A percentile compares a stretch with the other conserved stretches of the same genome.
phyloP scores from a whole-genome alignment of 2,888 invertebrate species.

The Danaus chrysippus region DNA sequence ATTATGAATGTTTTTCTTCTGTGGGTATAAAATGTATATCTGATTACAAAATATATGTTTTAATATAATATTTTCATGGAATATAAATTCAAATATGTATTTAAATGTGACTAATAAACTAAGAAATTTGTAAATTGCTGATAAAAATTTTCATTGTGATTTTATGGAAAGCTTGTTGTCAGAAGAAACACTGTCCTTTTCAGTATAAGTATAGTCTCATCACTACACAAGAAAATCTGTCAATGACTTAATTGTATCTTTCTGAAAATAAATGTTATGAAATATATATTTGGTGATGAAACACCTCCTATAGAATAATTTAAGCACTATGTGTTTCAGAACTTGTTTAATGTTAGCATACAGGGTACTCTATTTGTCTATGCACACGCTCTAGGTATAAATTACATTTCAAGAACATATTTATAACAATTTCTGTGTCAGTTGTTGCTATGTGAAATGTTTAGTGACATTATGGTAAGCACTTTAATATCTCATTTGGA shows the following conservation, averaged over 20 bases:
- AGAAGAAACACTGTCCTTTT: too few species aligned
- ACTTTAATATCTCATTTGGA: slow-evolving; percentile 13
- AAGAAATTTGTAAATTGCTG: too few species aligned
- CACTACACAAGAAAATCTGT: too few species aligned
- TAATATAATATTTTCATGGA: too few species aligned
- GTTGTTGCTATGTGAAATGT: slow-evolving; percentile 30
- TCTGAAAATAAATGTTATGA: too few species aligned
- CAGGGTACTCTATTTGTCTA: slow-evolving; percentile 32
- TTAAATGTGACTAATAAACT: slow-evolving; percentile 3
- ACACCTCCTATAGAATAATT: slow-evolving; percentile 20
- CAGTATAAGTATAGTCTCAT: too few species aligned
- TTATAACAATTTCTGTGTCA: slow-evolving; percentile 23
- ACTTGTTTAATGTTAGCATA: slow-evolving; percentile 32
- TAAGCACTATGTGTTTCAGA: slow-evolving; percentile 23
- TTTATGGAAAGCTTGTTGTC: too few species aligned
- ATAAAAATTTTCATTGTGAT: too few species aligned
- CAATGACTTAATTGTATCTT: too few species aligned
- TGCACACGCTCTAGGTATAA: slow-evolving; percentile 27
- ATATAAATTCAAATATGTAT: neutral
- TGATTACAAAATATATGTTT: too few species aligned
- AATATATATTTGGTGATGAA: neutral
- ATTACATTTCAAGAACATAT: slow-evolving; percentile 22
- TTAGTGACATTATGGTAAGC: slow-evolving; percentile 16
- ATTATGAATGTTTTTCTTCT: too few species aligned
- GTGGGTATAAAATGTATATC: too few species aligned